These are phyloP conservation scores for Sesamia nonagrioides DNA, from an alignment of 1,140 invertebrate genomes.

Conservation along the genomic window DNA sequence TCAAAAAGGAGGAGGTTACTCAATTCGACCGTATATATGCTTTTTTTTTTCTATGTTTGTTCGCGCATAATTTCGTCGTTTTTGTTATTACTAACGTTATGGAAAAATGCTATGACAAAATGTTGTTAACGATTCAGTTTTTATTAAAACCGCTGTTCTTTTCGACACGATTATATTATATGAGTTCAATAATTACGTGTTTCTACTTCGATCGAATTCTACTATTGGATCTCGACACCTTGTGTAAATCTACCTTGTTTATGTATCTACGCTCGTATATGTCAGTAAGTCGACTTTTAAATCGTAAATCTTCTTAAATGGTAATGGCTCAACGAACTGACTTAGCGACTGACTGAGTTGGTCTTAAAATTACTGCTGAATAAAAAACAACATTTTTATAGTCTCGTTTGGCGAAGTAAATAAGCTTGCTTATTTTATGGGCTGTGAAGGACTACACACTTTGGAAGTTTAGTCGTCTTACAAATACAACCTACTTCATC, in stretches of 20 bases:
- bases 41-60: too few species aligned
- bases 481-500: too few species aligned
- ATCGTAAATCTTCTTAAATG: constrained; percentile 41
- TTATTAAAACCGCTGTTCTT: too few species aligned
- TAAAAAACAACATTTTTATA: constrained; percentile 1
- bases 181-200: too few species aligned
- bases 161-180: too few species aligned
- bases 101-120: too few species aligned
- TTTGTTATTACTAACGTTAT: too few species aligned
- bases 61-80: too few species aligned
- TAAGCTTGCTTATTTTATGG: neutral
- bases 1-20: too few species aligned
- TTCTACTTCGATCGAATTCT: neutral
- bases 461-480: too few species aligned
- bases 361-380: constrained; percentile 1
- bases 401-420: neutral
- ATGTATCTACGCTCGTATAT: constrained; percentile 7
- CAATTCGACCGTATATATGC: too few species aligned
- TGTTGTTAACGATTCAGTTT: too few species aligned
- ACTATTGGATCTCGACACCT: neutral
- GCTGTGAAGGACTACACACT: neutral
- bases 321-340: neutral
- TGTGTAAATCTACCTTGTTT: constrained; percentile 1
- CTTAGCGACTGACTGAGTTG: constrained; percentile 4
- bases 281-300: constrained; percentile 27